These are phyloP conservation scores for Uria lomvia DNA, from an alignment of 2,113 vertebrate genomes.

Conservation along the genomic window DNA sequence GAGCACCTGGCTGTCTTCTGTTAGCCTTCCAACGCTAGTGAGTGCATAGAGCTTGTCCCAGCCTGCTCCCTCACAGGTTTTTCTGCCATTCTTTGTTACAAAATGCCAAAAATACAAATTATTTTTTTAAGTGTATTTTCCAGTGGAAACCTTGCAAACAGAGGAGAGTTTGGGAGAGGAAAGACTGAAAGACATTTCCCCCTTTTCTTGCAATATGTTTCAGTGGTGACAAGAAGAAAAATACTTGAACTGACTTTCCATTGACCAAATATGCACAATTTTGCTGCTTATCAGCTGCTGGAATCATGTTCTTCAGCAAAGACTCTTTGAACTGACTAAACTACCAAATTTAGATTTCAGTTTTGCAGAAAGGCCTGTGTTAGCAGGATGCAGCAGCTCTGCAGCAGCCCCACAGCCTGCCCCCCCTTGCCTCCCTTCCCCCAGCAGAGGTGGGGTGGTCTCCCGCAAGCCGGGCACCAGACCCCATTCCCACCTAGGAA, in stretches of 20 bases:
- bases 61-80: slow-evolving; percentile 75
- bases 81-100: neutral
- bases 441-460: neutral
- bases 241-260: neutral
- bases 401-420: neutral
- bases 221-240: neutral
- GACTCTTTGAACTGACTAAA: neutral
- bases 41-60: slow-evolving; percentile 68
- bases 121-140: neutral
- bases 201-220: neutral
- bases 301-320: neutral
- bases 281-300: neutral
- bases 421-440: neutral
- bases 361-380: neutral
- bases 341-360: neutral
- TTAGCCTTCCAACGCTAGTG: slow-evolving; percentile 70
- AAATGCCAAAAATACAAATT: neutral
- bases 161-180: neutral
- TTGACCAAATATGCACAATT: neutral
- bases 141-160: neutral
- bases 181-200: neutral
- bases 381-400: neutral
- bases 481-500: neutral
- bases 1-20: slow-evolving; percentile 64
- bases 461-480: rapidly evolving